Evolutionary conservation across 2,888 invertebrate species (phyloP), one percentile per base, ranked within the genome.

Genomic region (Chloromyia formosa): DNA sequence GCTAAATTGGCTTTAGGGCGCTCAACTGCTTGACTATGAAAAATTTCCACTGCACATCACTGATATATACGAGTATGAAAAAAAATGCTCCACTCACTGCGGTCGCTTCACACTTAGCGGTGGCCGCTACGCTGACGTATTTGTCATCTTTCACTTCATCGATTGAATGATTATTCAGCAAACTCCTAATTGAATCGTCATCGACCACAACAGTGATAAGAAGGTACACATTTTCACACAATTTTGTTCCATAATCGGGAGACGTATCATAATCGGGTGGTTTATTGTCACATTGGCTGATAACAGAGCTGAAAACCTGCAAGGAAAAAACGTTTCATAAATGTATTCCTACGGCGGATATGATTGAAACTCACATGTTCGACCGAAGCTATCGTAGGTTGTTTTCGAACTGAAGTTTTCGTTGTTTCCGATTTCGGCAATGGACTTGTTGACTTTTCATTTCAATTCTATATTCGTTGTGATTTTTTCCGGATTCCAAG

Each of bases 201-300:
- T 95, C 94, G 77, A 93, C 91, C 61, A 94, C 94, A 77, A 93
- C 93, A 0, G 93, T 91, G 83, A 95, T 94, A n/a, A 93, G 85
- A 54, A 94, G 88, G 81, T 94, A 95, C 16, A 94, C 90, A 85
- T 94, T 95, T 84, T 94, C 94, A 14, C 95, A 88, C 83, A 94
- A 88, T 74, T 93, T 88, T 76, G 90, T 88, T 76, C 88, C 88
- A 75, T 90, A 89, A 78, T 92, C 91, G 71, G 80, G 76, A 45
- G 79, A 80, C 3, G 77, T 76, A 54, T 81, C 82, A 64, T 79
- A 80, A 10, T 82, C 82, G 4, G 80, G 80, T 0, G 93, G 90
- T 77, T 88, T 88, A 78, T 92, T 91, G 1, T 94, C 94, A 82
- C 94, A 94, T 78, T 93, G 89, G 81, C 90, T 89, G 69, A 94